These are phyloP conservation scores for Scaptomyza polygonia DNA, from an alignment of 2,888 invertebrate species.

Conservation along the genomic window DNA sequence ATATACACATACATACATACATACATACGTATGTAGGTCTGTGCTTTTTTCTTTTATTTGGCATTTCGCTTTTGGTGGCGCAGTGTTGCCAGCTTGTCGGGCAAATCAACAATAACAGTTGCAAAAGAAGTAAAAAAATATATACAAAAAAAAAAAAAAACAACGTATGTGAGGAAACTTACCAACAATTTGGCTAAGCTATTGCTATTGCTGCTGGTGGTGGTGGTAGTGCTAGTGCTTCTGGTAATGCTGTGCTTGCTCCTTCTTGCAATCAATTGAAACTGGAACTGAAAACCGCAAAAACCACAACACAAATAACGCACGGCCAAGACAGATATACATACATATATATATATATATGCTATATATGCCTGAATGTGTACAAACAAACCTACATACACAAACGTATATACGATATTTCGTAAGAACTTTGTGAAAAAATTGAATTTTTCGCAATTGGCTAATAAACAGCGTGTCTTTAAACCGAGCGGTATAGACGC, in stretches of 20 bases:
- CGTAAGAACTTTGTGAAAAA: constrained; percentile 76
- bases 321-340: constrained; percentile 54
- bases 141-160: too few relatives aligned
- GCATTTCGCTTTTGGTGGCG: constrained; percentile 36
- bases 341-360: constrained; percentile 17
- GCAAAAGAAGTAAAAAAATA: constrained; percentile 73
- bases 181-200: constrained; percentile 54
- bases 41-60: constrained; percentile 32
- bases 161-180: constrained; percentile 63
- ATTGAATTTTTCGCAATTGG: constrained; percentile 65
- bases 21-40: not conserved
- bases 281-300: constrained; percentile 73
- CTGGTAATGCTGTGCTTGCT: constrained; percentile 28
- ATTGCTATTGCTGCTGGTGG: not conserved
- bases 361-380: constrained; percentile 27
- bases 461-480: constrained; percentile 42
- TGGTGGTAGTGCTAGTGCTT: constrained; percentile 8
- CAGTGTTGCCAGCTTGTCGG: constrained; percentile 58
- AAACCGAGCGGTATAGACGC: constrained; percentile 44
- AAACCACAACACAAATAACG: constrained; percentile 75
- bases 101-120: constrained; percentile 57
- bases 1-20: not conserved
- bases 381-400: constrained; percentile 26
- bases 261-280: constrained; percentile 64
- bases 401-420: constrained; percentile 43